Conservation (phyloP, 2,888 invertebrate genomes). For the Creontiades dilutus region DNA sequence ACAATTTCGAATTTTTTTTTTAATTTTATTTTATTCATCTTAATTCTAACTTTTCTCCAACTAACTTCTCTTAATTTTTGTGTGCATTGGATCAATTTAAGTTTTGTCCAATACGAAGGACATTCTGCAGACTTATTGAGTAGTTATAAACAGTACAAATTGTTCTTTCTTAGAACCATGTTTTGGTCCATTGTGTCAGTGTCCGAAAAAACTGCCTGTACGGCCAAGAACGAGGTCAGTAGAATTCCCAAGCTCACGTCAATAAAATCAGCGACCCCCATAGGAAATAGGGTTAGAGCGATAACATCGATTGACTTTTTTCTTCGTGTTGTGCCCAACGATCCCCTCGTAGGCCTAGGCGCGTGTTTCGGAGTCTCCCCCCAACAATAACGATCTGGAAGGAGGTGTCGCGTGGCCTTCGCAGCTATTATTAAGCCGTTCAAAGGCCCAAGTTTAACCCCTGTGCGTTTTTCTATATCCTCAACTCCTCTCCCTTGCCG, state of each 20-base stretch:
- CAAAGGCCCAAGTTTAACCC: neutral
- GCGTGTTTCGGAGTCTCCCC: neutral
- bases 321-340: conserved; percentile 17
- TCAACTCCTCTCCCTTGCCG: neutral
- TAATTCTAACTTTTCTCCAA: no score
- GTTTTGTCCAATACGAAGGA: no score
- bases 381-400: conserved; percentile 16
- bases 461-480: conserved; percentile 19
- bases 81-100: no score
- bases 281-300: conserved; percentile 17
- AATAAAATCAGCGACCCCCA: conserved; percentile 6
- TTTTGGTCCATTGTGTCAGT: no score
- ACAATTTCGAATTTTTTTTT: no score
- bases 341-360: conserved; percentile 17
- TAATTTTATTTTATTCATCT: no score
- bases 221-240: no score
- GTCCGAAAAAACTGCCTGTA: no score
- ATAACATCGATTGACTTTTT: neutral
- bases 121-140: no score
- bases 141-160: no score
- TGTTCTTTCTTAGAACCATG: no score
- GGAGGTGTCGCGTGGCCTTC: conserved; percentile 18
- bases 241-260: neutral
- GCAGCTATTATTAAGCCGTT: conserved; percentile 43
- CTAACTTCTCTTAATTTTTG: no score